phyloP scores from a whole-genome alignment of 2,797 vertebrate genomes.

The Sebastes variabilis region DNA sequence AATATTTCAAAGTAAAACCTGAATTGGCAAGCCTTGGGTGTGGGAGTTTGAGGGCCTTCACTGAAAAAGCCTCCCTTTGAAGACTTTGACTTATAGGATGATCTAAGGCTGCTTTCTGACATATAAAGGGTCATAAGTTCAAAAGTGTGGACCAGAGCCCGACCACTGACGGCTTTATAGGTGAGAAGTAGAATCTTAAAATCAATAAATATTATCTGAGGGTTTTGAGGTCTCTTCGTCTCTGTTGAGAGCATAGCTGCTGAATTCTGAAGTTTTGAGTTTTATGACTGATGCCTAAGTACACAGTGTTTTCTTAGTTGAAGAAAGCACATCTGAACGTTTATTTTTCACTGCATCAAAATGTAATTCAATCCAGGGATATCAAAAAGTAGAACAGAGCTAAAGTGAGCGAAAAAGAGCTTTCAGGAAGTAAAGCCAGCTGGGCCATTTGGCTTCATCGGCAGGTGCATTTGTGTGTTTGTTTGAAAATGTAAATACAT shows the following conservation, averaged over 20 bases:
- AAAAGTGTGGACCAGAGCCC: slow-evolving; percentile 28
- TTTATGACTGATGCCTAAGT: slow-evolving; percentile 4
- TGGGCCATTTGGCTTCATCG: not conserved
- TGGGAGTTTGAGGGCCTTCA: slow-evolving; percentile 3
- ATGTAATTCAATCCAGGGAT: not conserved
- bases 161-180: slow-evolving; percentile 31
- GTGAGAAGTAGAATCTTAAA: slow-evolving; percentile 25
- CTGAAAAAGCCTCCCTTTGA: slow-evolving; percentile 48
- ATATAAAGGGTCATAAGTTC: slow-evolving; percentile 46
- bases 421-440: not conserved
- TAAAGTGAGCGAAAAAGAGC: not conserved
- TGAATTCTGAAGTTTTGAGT: not conserved
- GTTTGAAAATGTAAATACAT: not conserved
- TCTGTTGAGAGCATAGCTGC: slow-evolving; percentile 5
- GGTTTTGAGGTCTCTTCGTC: slow-evolving; percentile 22
- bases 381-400: not conserved
- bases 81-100: slow-evolving; percentile 29
- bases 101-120: slow-evolving; percentile 51
- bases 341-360: not conserved
- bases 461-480: not conserved
- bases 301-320: not conserved
- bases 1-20: slow-evolving; percentile 2
- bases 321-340: not conserved
- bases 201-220: slow-evolving; percentile 40
- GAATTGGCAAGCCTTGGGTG: not conserved